Evolutionary conservation across 2,113 vertebrate species (phyloP).

Genomic region (Ginglymostoma cirratum): DNA sequence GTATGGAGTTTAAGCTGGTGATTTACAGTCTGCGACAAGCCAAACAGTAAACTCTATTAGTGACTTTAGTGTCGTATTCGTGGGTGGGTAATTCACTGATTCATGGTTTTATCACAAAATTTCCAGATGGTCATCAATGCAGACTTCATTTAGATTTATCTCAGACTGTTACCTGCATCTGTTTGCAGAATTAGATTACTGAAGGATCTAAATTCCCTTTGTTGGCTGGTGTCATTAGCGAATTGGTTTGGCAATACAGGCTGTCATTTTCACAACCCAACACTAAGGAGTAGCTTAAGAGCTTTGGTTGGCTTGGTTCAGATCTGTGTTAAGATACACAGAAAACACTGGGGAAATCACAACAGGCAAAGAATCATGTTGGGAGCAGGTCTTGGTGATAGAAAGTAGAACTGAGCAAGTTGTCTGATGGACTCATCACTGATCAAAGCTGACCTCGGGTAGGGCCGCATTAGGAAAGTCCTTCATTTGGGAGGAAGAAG

Average conservation of each 20-base stretch:
- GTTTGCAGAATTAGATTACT: background rate
- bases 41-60: background rate
- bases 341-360: background rate
- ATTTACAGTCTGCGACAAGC: background rate
- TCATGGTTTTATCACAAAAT: background rate
- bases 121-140: background rate
- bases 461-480: background rate
- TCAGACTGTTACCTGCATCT: background rate
- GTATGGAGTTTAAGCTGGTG: background rate
- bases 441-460: background rate
- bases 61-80: background rate
- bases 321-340: background rate
- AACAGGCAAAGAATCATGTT: background rate
- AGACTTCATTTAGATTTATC: background rate
- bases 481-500: background rate
- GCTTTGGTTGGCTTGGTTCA: background rate
- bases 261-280: background rate
- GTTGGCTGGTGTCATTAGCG: background rate
- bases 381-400: background rate
- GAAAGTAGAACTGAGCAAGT: background rate
- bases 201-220: background rate
- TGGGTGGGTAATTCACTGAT: background rate
- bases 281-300: background rate
- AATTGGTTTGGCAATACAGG: background rate
- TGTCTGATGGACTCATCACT: background rate